phyloP scores from a whole-genome alignment of 2,113 vertebrate genomes.

The Callocephalon fimbriatum region DNA sequence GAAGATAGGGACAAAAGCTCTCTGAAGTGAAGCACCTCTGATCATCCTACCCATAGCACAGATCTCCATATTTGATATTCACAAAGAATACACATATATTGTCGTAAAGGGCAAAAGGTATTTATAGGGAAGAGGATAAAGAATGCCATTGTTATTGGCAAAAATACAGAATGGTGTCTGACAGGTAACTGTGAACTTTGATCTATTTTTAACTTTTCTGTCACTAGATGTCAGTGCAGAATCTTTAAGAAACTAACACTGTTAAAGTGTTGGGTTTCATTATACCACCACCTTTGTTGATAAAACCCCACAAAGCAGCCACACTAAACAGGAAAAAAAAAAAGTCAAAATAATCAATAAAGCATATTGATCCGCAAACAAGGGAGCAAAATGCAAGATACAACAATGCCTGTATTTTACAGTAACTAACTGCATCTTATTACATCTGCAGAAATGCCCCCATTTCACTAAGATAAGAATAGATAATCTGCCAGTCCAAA shows the following conservation, averaged over 20 bases:
- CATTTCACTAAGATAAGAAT: not conserved
- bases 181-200: not conserved
- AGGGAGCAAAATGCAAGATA: not conserved
- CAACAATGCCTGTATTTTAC: not conserved
- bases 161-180: not conserved
- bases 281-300: not conserved
- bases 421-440: not conserved
- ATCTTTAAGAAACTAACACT: not conserved
- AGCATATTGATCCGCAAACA: not conserved
- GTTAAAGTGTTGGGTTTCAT: not conserved
- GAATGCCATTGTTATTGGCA: not conserved
- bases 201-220: not conserved
- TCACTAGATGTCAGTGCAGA: not conserved
- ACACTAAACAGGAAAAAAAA: not conserved
- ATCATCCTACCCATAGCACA: not conserved
- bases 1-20: not conserved
- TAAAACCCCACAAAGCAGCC: not conserved
- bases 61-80: not conserved
- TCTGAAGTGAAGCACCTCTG: not conserved
- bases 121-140: not conserved
- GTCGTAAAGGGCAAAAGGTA: not conserved
- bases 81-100: not conserved
- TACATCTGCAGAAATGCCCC: not conserved
- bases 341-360: not conserved
- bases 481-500: not conserved